Evolutionary conservation across 2,888 invertebrate species (phyloP), one percentile per base, ranked within the genome.

Genomic region (Laothoe populi): DNA sequence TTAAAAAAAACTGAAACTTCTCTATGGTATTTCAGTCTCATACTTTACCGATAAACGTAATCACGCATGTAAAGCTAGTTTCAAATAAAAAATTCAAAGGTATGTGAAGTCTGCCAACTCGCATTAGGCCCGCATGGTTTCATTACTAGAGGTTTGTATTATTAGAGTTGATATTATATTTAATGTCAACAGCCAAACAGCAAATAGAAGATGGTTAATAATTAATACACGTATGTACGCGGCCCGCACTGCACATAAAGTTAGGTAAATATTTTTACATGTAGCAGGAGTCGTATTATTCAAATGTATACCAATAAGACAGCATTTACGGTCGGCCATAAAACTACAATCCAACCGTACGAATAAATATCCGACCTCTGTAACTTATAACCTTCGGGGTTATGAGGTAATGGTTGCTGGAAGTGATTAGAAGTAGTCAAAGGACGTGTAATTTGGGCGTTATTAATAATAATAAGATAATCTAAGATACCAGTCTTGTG

Each of bases 331-430:
- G 85, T 82, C 84, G 77, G 66, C 79, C 89, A 88, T 91, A 91
- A 91, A 91, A 91, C 91, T 90, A 91, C 91, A 88, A 90, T 90
- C 89, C 87, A 88, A 86, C 88, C 80, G 83, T 79, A 87, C 86
- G 86, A 89, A 91, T 90, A 91, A 89, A 91, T 90, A 90, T 90
- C 88, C 81, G 89, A 89, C 88, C 89, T 85, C 87, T 81, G 84
- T 88, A 86, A 90, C 90, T 86, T 87, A 87, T 88, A 87, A 86
- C 88, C 84, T 84, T 73, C 63, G 62, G 64, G 63, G 67, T 77
- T 62, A 0, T 23, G 79, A 79, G 62, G 13, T 71, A 61, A 2
- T 3, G 2, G 26, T 0, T 0, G 35, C 72, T 73, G 63, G 78
- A 79, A 63, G 64, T 7, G 65, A 7, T 31, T 31, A 26, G 26